These are phyloP conservation scores for Pachycephala philippinensis DNA, from an alignment of 2,113 vertebrate genomes.

Conservation along the genomic window DNA sequence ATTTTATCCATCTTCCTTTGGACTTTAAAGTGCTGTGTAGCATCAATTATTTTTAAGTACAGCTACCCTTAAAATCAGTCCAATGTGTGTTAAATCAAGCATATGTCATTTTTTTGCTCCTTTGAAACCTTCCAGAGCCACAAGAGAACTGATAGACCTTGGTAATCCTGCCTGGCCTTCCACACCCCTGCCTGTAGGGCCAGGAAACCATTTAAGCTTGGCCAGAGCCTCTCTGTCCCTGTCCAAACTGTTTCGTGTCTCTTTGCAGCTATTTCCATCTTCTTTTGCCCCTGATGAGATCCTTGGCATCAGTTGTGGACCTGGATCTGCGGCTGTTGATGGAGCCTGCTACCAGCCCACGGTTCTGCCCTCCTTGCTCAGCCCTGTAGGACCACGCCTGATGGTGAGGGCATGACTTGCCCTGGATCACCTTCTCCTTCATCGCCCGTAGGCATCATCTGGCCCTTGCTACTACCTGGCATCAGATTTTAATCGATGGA, in stretches of 20 bases:
- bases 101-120: neutral
- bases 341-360: neutral
- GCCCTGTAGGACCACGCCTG: rapidly evolving
- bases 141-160: neutral
- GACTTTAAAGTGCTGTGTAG: neutral
- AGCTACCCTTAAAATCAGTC: neutral
- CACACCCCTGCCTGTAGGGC: neutral
- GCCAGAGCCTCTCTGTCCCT: neutral
- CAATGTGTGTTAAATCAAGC: neutral
- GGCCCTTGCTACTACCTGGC: neutral
- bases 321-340: neutral
- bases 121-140: neutral
- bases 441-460: neutral
- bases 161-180: neutral
- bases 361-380: rapidly evolving
- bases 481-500: neutral
- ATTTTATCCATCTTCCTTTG: neutral
- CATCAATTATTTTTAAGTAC: neutral
- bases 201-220: neutral
- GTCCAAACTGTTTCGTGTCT: neutral
- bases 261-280: neutral
- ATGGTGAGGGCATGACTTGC: neutral
- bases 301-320: rapidly evolving
- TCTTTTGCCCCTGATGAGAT: neutral
- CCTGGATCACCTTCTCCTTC: neutral